Conservation (phyloP, 2,888 invertebrate genomes). For the Papilio gigon region DNA sequence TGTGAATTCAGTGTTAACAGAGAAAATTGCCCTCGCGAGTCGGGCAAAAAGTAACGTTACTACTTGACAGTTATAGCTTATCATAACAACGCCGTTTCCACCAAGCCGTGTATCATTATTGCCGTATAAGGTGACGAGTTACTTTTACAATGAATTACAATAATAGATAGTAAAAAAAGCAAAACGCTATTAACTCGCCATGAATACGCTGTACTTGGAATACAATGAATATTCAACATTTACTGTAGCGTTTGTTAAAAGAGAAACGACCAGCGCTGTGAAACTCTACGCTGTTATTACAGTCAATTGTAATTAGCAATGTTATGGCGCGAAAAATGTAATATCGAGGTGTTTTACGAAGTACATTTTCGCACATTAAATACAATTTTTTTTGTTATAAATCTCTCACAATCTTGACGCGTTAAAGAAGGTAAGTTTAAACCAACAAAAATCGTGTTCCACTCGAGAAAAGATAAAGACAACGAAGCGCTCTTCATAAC, state of each 20-base stretch:
- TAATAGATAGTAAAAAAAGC: conserved; percentile 42
- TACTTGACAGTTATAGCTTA: conserved; percentile 31
- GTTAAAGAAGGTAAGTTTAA: conserved; percentile 34
- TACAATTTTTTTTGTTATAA: conserved; percentile 26
- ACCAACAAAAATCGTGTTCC: conserved; percentile 32
- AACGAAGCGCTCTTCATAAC: conserved; percentile 8
- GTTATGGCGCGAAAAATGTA: conserved; percentile 48
- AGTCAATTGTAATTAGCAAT: conserved; percentile 62
- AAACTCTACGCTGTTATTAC: conserved; percentile 49
- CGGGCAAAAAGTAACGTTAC: conserved; percentile 21
- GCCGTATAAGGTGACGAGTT: conserved; percentile 38
- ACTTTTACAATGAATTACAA: conserved; percentile 42
- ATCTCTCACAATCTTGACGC: conserved; percentile 38
- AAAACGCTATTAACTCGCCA: conserved; percentile 46
- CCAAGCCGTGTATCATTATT: conserved; percentile 25
- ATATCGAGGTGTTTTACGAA: conserved; percentile 33
- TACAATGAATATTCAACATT: conserved; percentile 49
- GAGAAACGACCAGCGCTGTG: conserved; percentile 44
- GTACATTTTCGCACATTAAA: conserved; percentile 28
- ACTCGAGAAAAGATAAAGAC: conserved; percentile 33
- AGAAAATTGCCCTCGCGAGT: neutral
- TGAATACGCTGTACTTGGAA: conserved; percentile 50
- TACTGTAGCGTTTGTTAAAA: conserved; percentile 43
- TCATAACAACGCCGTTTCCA: conserved; percentile 19
- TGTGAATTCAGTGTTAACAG: conserved; percentile 6